Evolutionary conservation across 2,888 invertebrate species (phyloP), one percentile per base, ranked within the genome.

Genomic region (Dromius quadrimaculatus): DNA sequence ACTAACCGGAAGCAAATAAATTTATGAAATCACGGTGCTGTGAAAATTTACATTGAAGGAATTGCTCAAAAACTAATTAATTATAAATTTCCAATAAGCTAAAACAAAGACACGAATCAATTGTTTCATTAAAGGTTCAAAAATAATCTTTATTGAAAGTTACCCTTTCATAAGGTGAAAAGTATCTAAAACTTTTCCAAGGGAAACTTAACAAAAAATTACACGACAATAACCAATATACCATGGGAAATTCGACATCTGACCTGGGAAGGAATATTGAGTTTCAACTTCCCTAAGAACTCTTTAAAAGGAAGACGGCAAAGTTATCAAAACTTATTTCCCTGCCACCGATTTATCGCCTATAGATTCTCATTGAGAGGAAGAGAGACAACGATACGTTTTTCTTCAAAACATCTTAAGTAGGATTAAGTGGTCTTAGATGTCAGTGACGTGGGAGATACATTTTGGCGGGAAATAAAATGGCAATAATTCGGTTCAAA

Each of bases 401-500:
- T 73, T 75, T 72, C 72, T 73, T 74, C 61, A 63, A 70, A 76
- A 75, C 74, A 75, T 75, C 75, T 75, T 75, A 75, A 75, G 75
- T 74, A 74, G 75, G 75, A 75, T 75, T 75, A 76, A 71, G 66
- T 59, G 45, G 65, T 66, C 62, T 66, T 71, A 57, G 62, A 70
- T 45, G 43, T 11, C 70, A 70, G 70, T 61, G 62, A 8, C 62
- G 59, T 23, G 4, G 38, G 11, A 54, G 34, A 41, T 9, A 19
- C 1, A 19, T 8, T 34, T 36, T 36, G 34, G 2, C 11, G 8
- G 19, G 8, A n/a, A n/a, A n/a, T n/a, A n/a, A n/a, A n/a, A n/a
- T n/a, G n/a, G n/a, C n/a, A n/a, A n/a, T n/a, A n/a, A n/a, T n/a
- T n/a, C n/a, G n/a, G n/a, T n/a, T n/a, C n/a, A n/a, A n/a, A n/a